phyloP scores from a whole-genome alignment of 2,888 invertebrate genomes.

The Stenchaetothrips biformis region DNA sequence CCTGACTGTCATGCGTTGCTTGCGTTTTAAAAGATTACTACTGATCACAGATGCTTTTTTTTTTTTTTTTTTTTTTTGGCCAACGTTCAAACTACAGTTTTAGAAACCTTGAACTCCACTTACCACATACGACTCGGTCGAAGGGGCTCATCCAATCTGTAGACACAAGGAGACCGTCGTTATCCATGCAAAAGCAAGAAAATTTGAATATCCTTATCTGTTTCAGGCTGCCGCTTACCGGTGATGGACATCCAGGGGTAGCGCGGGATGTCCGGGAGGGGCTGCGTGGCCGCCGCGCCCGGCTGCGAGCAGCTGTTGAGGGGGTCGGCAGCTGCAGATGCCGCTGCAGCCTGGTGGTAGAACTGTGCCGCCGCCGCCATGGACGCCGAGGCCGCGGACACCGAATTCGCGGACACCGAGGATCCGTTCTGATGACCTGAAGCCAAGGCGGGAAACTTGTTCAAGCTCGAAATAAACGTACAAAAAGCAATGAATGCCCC shows the following conservation, averaged over 20 bases:
- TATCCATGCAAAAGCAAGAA: neutral
- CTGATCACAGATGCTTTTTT: constrained; percentile 12
- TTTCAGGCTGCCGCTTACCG: constrained; percentile 58
- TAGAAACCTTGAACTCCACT: constrained; percentile 66
- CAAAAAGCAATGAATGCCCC: too few species aligned
- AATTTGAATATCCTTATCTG: neutral
- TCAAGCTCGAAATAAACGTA: too few species aligned
- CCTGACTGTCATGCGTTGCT: too few species aligned
- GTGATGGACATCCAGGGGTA: constrained; percentile 97
- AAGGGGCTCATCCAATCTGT: constrained; percentile 94
- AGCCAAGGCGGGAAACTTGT: constrained; percentile 38
- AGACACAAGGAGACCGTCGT: constrained; percentile 48
- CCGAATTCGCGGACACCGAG: constrained; percentile 61
- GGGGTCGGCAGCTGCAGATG: constrained; percentile 74
- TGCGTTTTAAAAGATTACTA: neutral
- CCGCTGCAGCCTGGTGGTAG: constrained; percentile 78
- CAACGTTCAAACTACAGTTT: too few species aligned
- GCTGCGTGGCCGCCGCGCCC: constrained; percentile 64
- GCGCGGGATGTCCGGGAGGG: constrained; percentile 85
- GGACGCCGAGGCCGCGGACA: constrained; percentile 64
- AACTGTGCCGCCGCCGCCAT: constrained; percentile 69
- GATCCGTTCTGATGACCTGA: constrained; percentile 59
- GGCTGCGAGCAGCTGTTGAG: constrained; percentile 64
- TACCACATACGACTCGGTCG: constrained; percentile 91
- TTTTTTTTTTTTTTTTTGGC: too few species aligned